These are phyloP conservation scores for Muscicapa comitata DNA, from an alignment of 2,797 vertebrate genomes.

Conservation along the genomic window DNA sequence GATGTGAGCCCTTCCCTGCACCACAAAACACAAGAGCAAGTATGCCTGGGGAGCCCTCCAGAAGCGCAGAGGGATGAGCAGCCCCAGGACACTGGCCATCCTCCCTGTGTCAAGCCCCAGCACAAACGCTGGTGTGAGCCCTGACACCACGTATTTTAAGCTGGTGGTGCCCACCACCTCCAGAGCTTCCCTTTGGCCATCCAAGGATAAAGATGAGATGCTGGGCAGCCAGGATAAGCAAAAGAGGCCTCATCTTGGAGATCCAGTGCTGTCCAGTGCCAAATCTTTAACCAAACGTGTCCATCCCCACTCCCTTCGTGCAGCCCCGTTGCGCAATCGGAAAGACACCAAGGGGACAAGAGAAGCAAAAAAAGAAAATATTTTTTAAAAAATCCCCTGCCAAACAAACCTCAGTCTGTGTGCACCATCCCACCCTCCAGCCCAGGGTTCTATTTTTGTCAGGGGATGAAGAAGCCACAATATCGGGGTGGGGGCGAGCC, in stretches of 20 bases:
- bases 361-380: constrained; percentile 8
- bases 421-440: not conserved
- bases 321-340: constrained; percentile 29
- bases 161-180: not conserved
- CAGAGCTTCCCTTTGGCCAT: not conserved
- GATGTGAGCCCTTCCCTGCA: not conserved
- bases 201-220: not conserved
- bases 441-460: constrained; percentile 69
- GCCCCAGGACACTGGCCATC: rapidly evolving
- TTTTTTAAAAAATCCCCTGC: not conserved
- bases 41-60: not conserved
- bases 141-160: not conserved
- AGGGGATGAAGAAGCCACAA: constrained; percentile 38
- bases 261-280: rapidly evolving
- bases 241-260: not conserved
- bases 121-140: not conserved
- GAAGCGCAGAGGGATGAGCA: not conserved
- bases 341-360: constrained; percentile 50
- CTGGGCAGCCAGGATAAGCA: not conserved
- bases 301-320: not conserved
- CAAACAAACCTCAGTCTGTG: constrained; percentile 60
- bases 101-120: not conserved
- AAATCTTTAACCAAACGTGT: rapidly evolving
- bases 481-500: constrained; percentile 17
- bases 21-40: not conserved